Evolutionary conservation across 2,113 vertebrate genomes (phyloP).

Genomic region (Aspidoscelis tigris): DNA sequence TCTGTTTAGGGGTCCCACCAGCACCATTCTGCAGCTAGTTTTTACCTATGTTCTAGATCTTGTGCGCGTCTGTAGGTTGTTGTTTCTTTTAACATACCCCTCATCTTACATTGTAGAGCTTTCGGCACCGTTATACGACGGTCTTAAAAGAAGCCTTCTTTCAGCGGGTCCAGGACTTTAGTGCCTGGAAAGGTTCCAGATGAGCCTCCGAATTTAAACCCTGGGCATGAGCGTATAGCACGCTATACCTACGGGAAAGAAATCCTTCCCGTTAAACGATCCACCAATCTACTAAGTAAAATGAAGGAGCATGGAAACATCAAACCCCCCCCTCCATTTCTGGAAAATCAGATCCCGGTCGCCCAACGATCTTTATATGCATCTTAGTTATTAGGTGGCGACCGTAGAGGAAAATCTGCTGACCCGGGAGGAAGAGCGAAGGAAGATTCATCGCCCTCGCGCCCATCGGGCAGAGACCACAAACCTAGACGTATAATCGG

Average conservation of each 20-base stretch:
- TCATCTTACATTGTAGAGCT: conserved; percentile 43
- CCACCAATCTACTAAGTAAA: not conserved
- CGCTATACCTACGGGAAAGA: conserved; percentile 59
- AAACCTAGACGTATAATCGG: conserved; percentile 4
- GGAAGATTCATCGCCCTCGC: not conserved
- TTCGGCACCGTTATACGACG: conserved; percentile 65
- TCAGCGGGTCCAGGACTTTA: conserved; percentile 65
- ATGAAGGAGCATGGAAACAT: not conserved
- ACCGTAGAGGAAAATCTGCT: not conserved
- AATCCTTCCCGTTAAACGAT: conserved; percentile 44
- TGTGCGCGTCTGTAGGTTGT: conserved; percentile 18
- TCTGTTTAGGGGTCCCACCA: conserved; percentile 39
- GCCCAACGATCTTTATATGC: not conserved
- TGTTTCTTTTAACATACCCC: not conserved
- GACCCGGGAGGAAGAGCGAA: not conserved
- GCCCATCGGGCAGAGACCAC: not conserved
- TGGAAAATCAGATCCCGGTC: not conserved
- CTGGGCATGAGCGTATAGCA: conserved; percentile 68
- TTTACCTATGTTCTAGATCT: conserved; percentile 40
- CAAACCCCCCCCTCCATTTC: too few species aligned
- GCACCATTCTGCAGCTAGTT: conserved; percentile 27
- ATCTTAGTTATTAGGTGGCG: not conserved
- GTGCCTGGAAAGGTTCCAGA: conserved; percentile 68
- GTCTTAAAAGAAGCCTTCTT: conserved; percentile 60
- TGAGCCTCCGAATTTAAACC: conserved; percentile 66